Evolutionary conservation across 2,113 vertebrate species (phyloP).

Genomic region (Tragelaphus scriptus): DNA sequence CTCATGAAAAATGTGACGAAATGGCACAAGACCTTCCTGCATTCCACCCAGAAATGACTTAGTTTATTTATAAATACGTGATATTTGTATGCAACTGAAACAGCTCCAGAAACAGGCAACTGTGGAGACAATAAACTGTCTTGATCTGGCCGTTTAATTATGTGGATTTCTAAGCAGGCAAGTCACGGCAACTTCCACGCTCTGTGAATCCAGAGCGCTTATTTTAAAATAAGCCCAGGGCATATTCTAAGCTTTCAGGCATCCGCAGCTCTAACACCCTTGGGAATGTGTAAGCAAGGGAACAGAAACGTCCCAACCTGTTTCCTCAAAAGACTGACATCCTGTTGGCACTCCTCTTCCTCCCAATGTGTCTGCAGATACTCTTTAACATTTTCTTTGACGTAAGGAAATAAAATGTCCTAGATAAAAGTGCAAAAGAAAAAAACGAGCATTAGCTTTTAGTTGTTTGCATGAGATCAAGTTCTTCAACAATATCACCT

Average conservation of each 20-base stretch:
- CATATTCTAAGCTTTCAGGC: not conserved
- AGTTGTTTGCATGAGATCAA: not conserved
- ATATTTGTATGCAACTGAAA: not conserved
- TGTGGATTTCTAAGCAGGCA: not conserved
- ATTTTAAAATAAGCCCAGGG: not conserved
- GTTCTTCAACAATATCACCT: conserved; percentile 3
- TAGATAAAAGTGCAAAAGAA: conserved; percentile 62
- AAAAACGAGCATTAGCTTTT: not conserved
- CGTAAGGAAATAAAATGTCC: conserved; percentile 96
- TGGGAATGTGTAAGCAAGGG: not conserved
- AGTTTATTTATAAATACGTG: not conserved
- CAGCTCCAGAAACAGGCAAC: not conserved
- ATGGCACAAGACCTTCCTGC: not conserved
- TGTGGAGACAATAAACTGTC: not conserved
- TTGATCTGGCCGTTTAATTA: not conserved
- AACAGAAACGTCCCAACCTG: conserved; percentile 83
- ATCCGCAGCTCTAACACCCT: not conserved
- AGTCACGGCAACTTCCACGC: not conserved
- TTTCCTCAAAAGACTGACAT: conserved; percentile 92
- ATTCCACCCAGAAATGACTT: not conserved
- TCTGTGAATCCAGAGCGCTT: not conserved
- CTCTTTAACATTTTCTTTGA: conserved; percentile 91
- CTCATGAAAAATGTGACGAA: not conserved
- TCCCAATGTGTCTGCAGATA: conserved; percentile 92
- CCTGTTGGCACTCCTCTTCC: conserved; percentile 95